Base-by-base conservation (phyloP, 2,888 invertebrate species). In the Priocnemis perturbator region DNA sequence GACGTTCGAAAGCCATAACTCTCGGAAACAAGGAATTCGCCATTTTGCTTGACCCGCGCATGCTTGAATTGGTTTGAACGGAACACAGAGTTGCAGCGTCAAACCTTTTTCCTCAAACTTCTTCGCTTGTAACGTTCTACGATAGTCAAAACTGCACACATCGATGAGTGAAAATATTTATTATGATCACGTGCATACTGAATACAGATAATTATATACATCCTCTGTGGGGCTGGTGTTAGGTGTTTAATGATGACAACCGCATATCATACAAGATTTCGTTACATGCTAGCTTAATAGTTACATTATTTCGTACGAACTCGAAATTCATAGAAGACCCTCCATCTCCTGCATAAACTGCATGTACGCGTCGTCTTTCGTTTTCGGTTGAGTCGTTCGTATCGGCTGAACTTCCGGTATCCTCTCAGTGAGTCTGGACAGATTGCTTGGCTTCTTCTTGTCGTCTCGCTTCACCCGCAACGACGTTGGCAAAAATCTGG, bases 261-360 rank as follows among this genome's bases (percentile, higher is more conserved):
- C 2, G 20, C 15, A 14, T 52, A 52, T 61, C 11, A 61, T 52
- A 53, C 30, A 52, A 52, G 15, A 50, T 19, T 61, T 50, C 52
- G 37, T 52, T 61, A 61, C 30, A 19, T 61, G n/a, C 15, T 15
- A 44, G 26, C 20, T 30, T 52, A 52, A 11, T n/a, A n/a, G 50
- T 60, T 26, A 60, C n/a, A 48, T 60, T 48, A 52, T 52, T 30
- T 37, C 23, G 9, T 11, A 50, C 26, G 50, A 23, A 17, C n/a
- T 52, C 17, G 15, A 37, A 15, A 60, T 67, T 86, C 76, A 87
- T 87, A 99, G 91, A 30, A 99, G 90, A 60, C 96, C 97, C 87
- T 98, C 95, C 97, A 99, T 98, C 91, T 99, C 99, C 88, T 95
- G 95, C 98, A 99, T 98, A 88, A 99, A 99, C 89, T 97, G 97